Conservation (phyloP, 2,113 vertebrate species). For the Microtus pennsylvanicus region DNA sequence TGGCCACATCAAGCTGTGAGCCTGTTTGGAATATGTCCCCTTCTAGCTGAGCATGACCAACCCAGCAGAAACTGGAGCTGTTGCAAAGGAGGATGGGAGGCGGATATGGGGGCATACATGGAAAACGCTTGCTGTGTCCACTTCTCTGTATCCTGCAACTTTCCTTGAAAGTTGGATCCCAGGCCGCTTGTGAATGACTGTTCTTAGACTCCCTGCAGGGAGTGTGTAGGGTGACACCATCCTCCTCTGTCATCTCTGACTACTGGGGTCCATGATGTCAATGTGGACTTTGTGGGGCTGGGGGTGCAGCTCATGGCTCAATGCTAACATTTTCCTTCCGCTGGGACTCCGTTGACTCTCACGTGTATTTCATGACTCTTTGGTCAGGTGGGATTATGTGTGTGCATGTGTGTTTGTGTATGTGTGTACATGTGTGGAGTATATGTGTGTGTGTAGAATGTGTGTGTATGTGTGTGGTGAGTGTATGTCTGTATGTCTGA, state of each 20-base stretch:
- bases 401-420: background rate
- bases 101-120: background rate
- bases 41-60: background rate
- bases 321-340: fast-evolving
- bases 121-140: background rate
- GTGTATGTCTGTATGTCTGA: background rate
- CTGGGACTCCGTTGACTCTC: fast-evolving
- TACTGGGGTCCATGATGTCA: background rate
- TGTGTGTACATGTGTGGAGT: background rate
- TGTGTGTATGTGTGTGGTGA: background rate
- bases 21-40: background rate
- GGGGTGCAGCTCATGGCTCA: background rate
- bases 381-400: background rate
- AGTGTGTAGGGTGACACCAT: background rate
- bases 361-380: background rate
- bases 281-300: fast-evolving
- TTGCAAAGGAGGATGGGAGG: background rate
- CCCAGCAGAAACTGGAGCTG: background rate
- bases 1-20: background rate
- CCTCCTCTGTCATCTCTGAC: background rate
- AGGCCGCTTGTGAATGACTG: background rate
- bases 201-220: background rate
- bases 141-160: background rate
- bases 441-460: background rate
- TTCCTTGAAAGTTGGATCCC: background rate